phyloP scores from a whole-genome alignment of 2,797 vertebrate genomes.

The Thalassophryne amazonica region DNA sequence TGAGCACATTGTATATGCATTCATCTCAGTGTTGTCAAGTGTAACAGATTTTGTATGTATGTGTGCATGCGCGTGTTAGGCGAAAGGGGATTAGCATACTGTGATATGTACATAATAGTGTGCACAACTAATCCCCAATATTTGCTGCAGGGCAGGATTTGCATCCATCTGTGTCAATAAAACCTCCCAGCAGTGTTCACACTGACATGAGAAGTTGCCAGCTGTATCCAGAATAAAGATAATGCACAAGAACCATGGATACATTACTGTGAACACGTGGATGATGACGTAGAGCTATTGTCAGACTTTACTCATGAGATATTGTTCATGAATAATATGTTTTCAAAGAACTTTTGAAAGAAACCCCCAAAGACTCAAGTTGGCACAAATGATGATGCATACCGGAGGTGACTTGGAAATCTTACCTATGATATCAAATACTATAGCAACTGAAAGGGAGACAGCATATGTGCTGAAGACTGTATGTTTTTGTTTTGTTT shows the following conservation, averaged over 20 bases:
- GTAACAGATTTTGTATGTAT: background rate
- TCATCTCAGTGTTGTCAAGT: background rate
- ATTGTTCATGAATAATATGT: too few species aligned
- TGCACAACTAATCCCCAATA: slow-evolving; percentile 17
- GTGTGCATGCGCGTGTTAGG: background rate
- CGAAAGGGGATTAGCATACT: slow-evolving; percentile 6
- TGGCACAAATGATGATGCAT: too few species aligned
- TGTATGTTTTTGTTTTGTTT: too few species aligned
- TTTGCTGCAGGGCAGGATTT: slow-evolving; percentile 35
- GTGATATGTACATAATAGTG: slow-evolving; percentile 9
- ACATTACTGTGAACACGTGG: background rate
- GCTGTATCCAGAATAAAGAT: slow-evolving; percentile 1
- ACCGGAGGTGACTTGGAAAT: too few species aligned
- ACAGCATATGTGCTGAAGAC: too few species aligned
- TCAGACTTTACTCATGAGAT: too few species aligned
- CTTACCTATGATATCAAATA: too few species aligned
- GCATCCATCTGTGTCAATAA: slow-evolving; percentile 7
- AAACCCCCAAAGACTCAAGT: too few species aligned
- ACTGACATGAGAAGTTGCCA: background rate
- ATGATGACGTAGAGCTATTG: background rate
- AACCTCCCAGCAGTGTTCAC: background rate
- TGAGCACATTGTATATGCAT: background rate
- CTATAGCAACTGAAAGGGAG: too few species aligned
- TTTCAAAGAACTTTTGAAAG: too few species aligned
- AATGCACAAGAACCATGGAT: background rate